These are phyloP conservation scores for Teleopsis dalmanni DNA, from an alignment of 1,140 invertebrate species.

Conservation along the genomic window DNA sequence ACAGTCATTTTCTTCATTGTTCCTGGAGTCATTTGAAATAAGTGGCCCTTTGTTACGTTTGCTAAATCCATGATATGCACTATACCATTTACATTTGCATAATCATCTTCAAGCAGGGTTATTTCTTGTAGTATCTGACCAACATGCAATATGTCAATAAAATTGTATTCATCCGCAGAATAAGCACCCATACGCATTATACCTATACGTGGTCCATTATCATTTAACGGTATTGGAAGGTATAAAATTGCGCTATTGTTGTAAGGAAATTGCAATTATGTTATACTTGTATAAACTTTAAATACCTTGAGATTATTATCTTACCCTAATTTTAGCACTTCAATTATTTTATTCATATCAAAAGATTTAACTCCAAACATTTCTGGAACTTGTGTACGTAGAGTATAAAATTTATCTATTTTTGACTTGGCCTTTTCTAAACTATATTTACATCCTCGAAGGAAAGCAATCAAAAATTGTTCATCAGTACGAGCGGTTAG, in stretches of 20 bases:
- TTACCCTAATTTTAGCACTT: constrained; percentile 48
- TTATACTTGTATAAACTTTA: background rate
- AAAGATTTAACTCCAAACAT: constrained; percentile 39
- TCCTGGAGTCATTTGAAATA: constrained; percentile 46
- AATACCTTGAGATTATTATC: too few species aligned
- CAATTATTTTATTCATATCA: constrained; percentile 28
- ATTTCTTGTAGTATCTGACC: constrained; percentile 21
- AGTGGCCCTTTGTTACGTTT: constrained; percentile 38
- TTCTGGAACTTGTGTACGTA: constrained; percentile 53
- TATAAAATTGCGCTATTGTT: constrained; percentile 8
- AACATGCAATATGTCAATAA: constrained; percentile 19
- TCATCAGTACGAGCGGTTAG: constrained; percentile 46
- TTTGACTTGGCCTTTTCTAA: constrained; percentile 56
- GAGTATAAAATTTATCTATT: constrained; percentile 55
- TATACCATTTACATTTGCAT: constrained; percentile 22
- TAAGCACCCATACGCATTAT: constrained; percentile 30
- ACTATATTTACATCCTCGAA: constrained; percentile 58
- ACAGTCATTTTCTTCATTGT: constrained; percentile 46
- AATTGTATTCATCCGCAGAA: constrained; percentile 14
- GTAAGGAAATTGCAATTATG: constrained; percentile 9
- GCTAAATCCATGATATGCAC: constrained; percentile 40
- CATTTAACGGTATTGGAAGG: constrained; percentile 23
- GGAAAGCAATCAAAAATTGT: constrained; percentile 51
- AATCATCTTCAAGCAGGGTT: constrained; percentile 26
- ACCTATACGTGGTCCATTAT: constrained; percentile 37